Conservation (phyloP, 2,888 invertebrate genomes). For the Notodonta dromedarius region DNA sequence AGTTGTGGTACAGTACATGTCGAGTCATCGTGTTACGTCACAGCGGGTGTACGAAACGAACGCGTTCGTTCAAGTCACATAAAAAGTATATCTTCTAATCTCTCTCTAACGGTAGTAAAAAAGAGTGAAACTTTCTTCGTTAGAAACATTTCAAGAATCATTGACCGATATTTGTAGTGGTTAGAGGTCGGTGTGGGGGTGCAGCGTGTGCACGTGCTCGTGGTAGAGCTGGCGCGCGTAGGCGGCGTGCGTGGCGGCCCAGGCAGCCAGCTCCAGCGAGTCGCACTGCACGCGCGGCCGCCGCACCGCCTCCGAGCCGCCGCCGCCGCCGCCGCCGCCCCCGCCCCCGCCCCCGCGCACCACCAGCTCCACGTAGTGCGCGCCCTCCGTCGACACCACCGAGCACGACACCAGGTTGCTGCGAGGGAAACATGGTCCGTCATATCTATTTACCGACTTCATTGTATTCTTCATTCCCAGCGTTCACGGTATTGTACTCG, state of each 20-base stretch:
- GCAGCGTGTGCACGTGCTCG: conserved; percentile 90
- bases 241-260: conserved; percentile 92
- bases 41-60: no score
- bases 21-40: no score
- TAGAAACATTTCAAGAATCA: no score
- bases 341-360: conserved; percentile 72
- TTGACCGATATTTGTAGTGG: background rate
- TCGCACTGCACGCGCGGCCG: conserved; percentile 92
- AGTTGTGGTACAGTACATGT: no score
- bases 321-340: conserved; percentile 62
- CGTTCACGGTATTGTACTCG: no score
- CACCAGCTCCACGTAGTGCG: conserved; percentile 89
- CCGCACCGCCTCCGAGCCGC: conserved; percentile 77
- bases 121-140: no score
- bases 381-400: conserved; percentile 80
- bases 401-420: conserved; percentile 88
- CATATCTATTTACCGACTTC: no score
- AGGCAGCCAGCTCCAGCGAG: conserved; percentile 87
- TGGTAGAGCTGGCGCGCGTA: conserved; percentile 94
- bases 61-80: no score
- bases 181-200: conserved; percentile 53
- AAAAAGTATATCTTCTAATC: no score
- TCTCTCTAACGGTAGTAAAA: no score
- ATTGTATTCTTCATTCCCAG: no score
- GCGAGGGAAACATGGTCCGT: conserved; percentile 9